phyloP scores from a whole-genome alignment of 2,888 invertebrate species.

The Papilio elwesi region DNA sequence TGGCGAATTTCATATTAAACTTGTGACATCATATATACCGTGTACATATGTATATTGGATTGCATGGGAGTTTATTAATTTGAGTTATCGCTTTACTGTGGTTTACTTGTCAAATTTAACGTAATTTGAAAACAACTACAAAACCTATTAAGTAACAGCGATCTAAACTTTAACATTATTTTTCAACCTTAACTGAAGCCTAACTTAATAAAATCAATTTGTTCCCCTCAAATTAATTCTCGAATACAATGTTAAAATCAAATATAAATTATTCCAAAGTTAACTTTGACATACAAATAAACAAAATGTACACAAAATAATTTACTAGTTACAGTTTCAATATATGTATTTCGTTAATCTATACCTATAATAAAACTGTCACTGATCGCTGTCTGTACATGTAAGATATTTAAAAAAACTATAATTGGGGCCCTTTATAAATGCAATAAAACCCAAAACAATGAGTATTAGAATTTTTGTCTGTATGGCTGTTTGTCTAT shows the following conservation, averaged over 20 bases:
- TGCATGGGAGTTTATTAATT: background rate
- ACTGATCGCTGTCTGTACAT: too few species aligned
- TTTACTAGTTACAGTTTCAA: conserved; percentile 3
- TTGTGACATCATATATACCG: conserved; percentile 6
- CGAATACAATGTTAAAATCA: background rate
- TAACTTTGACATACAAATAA: too few species aligned
- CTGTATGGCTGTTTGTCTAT: too few species aligned
- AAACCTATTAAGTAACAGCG: too few species aligned
- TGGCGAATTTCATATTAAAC: conserved; percentile 17
- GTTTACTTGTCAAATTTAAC: background rate
- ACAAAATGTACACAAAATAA: background rate
- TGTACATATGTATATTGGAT: background rate
- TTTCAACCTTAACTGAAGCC: background rate
- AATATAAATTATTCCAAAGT: background rate
- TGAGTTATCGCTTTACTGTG: background rate
- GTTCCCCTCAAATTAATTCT: background rate
- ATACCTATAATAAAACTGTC: too few species aligned
- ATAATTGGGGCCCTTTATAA: too few species aligned
- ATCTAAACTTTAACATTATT: background rate
- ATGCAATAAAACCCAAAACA: too few species aligned
- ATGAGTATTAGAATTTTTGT: too few species aligned
- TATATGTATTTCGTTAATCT: too few species aligned
- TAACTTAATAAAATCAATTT: background rate
- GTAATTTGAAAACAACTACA: too few species aligned
- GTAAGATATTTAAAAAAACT: too few species aligned